Base-by-base conservation (phyloP, 1,140 invertebrate genomes). In the Conus ventricosus region DNA sequence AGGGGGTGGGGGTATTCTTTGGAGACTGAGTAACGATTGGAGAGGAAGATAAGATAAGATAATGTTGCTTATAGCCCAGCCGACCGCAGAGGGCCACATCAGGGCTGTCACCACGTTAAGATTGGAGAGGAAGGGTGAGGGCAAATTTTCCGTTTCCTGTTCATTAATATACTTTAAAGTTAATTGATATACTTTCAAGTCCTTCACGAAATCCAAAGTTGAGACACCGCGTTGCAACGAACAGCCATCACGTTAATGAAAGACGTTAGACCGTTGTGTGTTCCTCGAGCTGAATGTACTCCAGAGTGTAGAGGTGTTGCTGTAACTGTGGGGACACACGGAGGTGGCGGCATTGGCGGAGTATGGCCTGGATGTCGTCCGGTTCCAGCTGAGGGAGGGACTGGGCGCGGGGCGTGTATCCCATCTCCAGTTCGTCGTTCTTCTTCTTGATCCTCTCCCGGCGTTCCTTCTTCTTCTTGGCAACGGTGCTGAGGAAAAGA, bases 371-470 rank as follows among this genome's bases (percentile, higher is more conserved):
- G 23, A 84, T 84, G 57, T 84, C 82, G 1, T 84, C 82, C 10
- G 82, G 82, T 7, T 55, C 82, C 4, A 84, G 82, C 11, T 60
- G 27, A 13, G 8, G 54, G 55, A 84, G 82, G 4, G 82, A 84
- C 23, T 57, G 82, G 0, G 55, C 55, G 17, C 82, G 54, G 8
- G 82, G 82, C 10, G 82, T 84, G 82, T 84, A 84, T 55, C 82
- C 82, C 57, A 84, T 39, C 55, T 84, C 57, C 25, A 84, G 23
- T n/a, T 84, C 82, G 5, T 84, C 51, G 82, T 84, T 84, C 82
- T 84, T 84, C 57, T 84, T 84, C 55, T 60, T 6, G 55, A 84
- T 84, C 82, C 82, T n/a, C 82, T 84, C 55, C 13, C 57, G 54
- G 0, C 82, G 55, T 25, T 84, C 55, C 27, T 84, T 84, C 57